phyloP scores from a whole-genome alignment of 1,140 invertebrate genomes.

The Belonocnema kinseyi region DNA sequence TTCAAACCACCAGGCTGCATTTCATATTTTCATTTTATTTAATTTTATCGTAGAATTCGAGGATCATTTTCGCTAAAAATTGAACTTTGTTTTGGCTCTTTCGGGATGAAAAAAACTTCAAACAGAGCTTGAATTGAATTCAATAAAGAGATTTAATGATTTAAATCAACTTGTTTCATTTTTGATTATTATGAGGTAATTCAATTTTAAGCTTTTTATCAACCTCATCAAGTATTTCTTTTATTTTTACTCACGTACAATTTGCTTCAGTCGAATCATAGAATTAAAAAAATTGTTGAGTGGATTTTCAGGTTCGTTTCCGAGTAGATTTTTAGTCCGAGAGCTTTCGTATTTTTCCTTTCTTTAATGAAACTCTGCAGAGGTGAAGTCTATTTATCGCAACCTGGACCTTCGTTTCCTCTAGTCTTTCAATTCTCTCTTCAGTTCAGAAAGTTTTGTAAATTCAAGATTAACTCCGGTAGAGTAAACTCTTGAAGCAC shows the following conservation, averaged over 20 bases:
- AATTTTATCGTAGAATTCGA: neutral
- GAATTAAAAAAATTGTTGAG: neutral
- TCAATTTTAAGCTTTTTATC: too few species aligned
- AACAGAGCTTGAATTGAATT: too few species aligned
- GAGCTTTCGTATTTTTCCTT: slow-evolving; percentile 2
- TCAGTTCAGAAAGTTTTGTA: slow-evolving; percentile 14
- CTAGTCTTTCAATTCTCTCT: slow-evolving; percentile 4
- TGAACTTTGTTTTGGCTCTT: too few species aligned
- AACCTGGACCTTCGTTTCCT: slow-evolving; percentile 13
- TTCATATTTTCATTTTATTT: slow-evolving; percentile 5
- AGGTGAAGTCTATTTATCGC: slow-evolving; percentile 20
- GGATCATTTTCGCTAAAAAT: too few species aligned
- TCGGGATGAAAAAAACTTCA: too few species aligned
- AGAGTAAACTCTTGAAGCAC: slow-evolving; percentile 6
- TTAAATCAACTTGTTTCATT: too few species aligned
- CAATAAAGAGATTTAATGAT: too few species aligned
- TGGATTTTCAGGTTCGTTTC: slow-evolving; percentile 21
- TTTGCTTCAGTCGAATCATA: neutral
- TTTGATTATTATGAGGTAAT: too few species aligned
- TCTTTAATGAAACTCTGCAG: neutral
- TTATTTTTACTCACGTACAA: neutral
- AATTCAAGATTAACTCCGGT: slow-evolving; percentile 25
- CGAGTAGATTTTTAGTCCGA: slow-evolving; percentile 22
- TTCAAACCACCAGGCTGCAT: neutral
- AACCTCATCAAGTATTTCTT: neutral